These are phyloP conservation scores for Phyllopteryx taeniolatus DNA, from an alignment of 2,113 vertebrate species.

Conservation along the genomic window DNA sequence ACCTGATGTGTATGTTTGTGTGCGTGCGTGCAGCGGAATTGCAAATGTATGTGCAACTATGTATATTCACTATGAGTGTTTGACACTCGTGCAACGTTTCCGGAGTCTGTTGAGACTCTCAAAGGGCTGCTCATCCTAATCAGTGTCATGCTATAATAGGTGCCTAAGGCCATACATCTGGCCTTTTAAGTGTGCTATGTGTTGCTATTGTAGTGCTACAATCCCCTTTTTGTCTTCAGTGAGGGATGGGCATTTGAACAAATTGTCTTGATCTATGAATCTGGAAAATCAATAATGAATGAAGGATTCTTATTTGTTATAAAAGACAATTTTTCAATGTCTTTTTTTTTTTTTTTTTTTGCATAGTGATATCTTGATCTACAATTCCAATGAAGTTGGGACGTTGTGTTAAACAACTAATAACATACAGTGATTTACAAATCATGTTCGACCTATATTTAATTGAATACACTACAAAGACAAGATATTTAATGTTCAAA, in stretches of 20 bases:
- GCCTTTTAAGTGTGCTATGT: constrained; percentile 20
- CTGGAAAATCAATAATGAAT: not conserved
- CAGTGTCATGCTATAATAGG: constrained; percentile 57
- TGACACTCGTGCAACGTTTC: constrained; percentile 14
- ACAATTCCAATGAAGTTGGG: too few species aligned
- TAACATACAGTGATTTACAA: too few species aligned
- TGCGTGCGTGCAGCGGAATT: not conserved
- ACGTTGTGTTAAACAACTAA: too few species aligned
- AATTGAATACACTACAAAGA: too few species aligned
- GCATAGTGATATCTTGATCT: not conserved
- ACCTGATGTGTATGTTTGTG: constrained; percentile 51
- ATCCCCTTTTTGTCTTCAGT: constrained; percentile 9
- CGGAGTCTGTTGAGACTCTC: constrained; percentile 36
- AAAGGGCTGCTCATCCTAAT: constrained; percentile 53
- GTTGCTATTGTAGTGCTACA: constrained; percentile 28
- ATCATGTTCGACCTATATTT: too few species aligned
- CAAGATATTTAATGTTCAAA: too few species aligned
- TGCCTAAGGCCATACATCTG: constrained; percentile 57
- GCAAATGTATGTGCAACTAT: constrained; percentile 22
- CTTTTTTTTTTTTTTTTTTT: not conserved
- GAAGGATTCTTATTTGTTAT: not conserved
- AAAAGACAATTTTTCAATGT: not conserved
- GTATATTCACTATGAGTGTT: constrained; percentile 30
- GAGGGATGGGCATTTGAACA: constrained; percentile 1
- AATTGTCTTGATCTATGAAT: not conserved